A percentile compares a stretch with the other conserved stretches of the same genome.
phyloP scores from a whole-genome alignment of 2,113 vertebrate species.

The Scytalopus superciliaris region DNA sequence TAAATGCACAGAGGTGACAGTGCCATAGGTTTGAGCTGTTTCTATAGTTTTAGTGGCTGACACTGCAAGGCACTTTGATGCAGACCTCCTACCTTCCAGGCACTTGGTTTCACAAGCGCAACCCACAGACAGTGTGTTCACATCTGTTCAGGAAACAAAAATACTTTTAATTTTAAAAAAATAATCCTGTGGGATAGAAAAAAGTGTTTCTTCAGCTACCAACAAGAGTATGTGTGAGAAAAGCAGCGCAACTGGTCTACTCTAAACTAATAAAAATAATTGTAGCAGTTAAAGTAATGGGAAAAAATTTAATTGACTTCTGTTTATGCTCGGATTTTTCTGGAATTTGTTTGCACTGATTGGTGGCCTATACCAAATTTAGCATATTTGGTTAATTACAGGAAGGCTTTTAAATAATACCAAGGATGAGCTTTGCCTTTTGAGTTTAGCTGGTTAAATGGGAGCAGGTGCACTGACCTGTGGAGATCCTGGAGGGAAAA shows the following conservation, averaged over 20 bases:
- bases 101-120: not conserved
- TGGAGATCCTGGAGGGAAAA: not conserved
- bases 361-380: not conserved
- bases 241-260: not conserved
- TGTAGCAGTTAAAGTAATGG: not conserved
- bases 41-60: fast-evolving
- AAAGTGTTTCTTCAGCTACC: not conserved
- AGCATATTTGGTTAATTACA: not conserved
- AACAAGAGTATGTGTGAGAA: not conserved
- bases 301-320: not conserved
- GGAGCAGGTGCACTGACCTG: fast-evolving
- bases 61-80: not conserved
- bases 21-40: fast-evolving
- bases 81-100: not conserved
- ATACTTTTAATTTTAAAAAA: not conserved
- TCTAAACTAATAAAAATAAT: not conserved
- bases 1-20: not conserved
- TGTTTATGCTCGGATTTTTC: not conserved
- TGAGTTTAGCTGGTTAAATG: not conserved
- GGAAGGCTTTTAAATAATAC: not conserved
- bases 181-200: not conserved
- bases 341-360: not conserved
- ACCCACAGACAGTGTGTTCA: not conserved
- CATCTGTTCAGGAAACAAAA: not conserved
- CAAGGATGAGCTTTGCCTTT: not conserved